These are phyloP conservation scores for Sympetrum striolatum DNA, from an alignment of 2,888 invertebrate genomes.

Conservation along the genomic window DNA sequence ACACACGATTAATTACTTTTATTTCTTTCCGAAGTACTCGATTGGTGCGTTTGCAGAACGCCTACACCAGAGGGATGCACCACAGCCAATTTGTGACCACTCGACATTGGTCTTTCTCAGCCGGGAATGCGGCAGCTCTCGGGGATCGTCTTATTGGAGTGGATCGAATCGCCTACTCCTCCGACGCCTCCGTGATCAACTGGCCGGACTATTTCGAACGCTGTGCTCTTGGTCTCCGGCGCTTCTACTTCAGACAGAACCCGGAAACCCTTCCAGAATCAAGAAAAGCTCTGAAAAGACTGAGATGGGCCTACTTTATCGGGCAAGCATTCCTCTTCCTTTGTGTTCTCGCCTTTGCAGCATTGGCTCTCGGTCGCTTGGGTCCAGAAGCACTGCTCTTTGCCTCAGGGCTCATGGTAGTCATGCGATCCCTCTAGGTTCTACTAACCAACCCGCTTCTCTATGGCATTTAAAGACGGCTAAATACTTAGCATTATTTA, in stretches of 20 bases:
- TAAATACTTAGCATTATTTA: no score
- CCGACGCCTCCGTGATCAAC: constrained; percentile 60
- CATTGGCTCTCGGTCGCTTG: neutral
- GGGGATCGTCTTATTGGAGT: constrained; percentile 53
- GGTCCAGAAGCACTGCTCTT: neutral
- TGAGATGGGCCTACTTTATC: neutral
- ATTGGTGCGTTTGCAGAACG: constrained; percentile 62
- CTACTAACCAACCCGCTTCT: no score
- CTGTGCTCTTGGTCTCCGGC: constrained; percentile 63
- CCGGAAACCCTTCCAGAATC: constrained; percentile 55
- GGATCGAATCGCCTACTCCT: constrained; percentile 58
- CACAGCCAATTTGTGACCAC: constrained; percentile 63
- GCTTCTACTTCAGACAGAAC: constrained; percentile 62
- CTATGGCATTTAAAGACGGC: no score
- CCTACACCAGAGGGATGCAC: constrained; percentile 60
- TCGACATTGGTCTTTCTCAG: constrained; percentile 61
- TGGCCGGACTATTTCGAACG: constrained; percentile 63
- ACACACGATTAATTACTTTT: no score
- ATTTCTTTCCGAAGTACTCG: constrained; percentile 53
- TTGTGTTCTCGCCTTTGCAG: neutral
- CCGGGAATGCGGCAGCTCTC: constrained; percentile 55
- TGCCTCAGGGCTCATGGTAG: neutral
- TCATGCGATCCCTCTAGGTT: neutral
- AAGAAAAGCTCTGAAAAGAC: constrained; percentile 52
- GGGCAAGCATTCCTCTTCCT: neutral